phyloP scores from a whole-genome alignment of 2,113 vertebrate species.

The Bufo gargarizans region DNA sequence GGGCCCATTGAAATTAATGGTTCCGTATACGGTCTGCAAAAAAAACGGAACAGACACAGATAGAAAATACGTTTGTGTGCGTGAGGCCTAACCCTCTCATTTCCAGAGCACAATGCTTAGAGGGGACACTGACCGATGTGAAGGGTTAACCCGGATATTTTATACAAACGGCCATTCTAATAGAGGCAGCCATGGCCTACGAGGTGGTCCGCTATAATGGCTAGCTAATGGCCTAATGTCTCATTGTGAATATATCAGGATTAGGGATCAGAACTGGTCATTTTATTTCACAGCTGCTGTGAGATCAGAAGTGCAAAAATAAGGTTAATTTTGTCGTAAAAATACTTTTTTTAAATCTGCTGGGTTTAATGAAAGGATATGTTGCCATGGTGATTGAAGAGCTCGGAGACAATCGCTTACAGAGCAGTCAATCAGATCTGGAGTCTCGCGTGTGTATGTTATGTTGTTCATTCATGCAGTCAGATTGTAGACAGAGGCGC shows the following conservation, averaged over 20 bases:
- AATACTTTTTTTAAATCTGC: constrained; percentile 49
- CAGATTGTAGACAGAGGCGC: neutral
- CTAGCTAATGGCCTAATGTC: neutral
- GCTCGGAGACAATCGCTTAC: constrained; percentile 27
- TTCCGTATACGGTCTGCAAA: too few relatives aligned
- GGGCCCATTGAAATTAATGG: too few relatives aligned
- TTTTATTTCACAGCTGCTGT: neutral
- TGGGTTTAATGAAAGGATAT: constrained; percentile 47
- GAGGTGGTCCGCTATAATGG: neutral
- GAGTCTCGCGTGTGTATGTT: constrained; percentile 40
- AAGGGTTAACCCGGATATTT: neutral
- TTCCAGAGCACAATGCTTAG: too few relatives aligned
- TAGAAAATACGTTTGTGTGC: too few relatives aligned
- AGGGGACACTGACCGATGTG: neutral
- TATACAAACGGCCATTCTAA: neutral
- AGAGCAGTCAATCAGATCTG: constrained; percentile 50
- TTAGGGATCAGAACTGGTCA: neutral
- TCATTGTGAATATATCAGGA: neutral
- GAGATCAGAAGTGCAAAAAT: neutral
- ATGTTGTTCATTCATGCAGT: constrained; percentile 26
- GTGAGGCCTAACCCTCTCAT: too few relatives aligned
- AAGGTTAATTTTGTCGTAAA: constrained; percentile 39
- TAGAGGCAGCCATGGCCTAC: neutral
- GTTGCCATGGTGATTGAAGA: constrained; percentile 56
- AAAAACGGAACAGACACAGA: too few relatives aligned